Percentiles rank a stretch among this genome's conserved stretches.
Evolutionary conservation across 2,797 vertebrate species (phyloP).

Genomic region (Chaenodraco wilsoni): DNA sequence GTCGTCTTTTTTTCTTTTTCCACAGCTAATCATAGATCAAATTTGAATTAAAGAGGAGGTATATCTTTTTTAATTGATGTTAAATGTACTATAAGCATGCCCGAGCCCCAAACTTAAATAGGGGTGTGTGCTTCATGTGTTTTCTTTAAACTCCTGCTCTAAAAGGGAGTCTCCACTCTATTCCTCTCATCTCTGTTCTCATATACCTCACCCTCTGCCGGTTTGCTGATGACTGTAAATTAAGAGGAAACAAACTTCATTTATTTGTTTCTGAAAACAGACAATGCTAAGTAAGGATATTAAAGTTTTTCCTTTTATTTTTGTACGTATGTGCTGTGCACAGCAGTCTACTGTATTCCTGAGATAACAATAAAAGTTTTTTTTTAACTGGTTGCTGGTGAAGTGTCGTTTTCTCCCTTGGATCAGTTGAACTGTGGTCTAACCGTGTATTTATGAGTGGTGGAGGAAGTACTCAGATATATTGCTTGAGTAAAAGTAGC

Average conservation of each 20-base stretch:
- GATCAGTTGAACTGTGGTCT: too few relatives aligned
- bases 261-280: conserved; percentile 85
- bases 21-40: conserved; percentile 47
- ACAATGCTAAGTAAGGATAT: conserved; percentile 78
- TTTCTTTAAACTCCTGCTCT: conserved; percentile 71
- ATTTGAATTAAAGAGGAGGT: conserved; percentile 63
- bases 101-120: conserved; percentile 53
- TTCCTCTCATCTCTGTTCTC: conserved; percentile 77
- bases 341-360: conserved; percentile 91
- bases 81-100: conserved; percentile 55
- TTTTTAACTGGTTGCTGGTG: conserved; percentile 74
- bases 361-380: conserved; percentile 87
- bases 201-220: conserved; percentile 90
- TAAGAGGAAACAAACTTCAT: conserved; percentile 82
- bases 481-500: neutral
- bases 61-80: conserved; percentile 40
- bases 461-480: neutral
- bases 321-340: conserved; percentile 97
- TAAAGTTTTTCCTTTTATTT: conserved; percentile 76
- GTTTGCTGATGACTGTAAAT: conserved; percentile 87
- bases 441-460: neutral
- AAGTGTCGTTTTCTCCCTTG: conserved; percentile 35
- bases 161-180: conserved; percentile 72
- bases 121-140: conserved; percentile 54
- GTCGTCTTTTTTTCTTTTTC: conserved; percentile 37